Percentiles rank a stretch among this genome's conserved stretches.
Conservation (phyloP, 1,140 invertebrate genomes). For the Notospermus geniculatus region DNA sequence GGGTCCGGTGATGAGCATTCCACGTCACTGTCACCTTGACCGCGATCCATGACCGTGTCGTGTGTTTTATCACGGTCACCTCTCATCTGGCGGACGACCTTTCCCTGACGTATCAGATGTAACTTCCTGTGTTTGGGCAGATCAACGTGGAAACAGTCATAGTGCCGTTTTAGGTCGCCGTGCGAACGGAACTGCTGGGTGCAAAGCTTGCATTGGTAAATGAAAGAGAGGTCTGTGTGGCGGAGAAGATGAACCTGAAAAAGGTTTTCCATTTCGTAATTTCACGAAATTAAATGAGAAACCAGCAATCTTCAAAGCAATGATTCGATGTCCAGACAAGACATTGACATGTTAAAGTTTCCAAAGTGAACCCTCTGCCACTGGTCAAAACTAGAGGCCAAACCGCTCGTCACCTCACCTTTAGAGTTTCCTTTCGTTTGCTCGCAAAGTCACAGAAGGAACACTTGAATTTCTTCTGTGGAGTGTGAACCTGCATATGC, state of each 20-base stretch:
- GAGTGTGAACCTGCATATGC: constrained; percentile 70
- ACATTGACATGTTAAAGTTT: no score
- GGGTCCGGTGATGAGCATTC: no score
- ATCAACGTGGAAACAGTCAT: background rate
- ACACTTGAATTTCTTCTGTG: constrained; percentile 9
- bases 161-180: background rate
- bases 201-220: constrained; percentile 3
- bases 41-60: no score
- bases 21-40: no score
- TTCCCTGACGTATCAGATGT: background rate
- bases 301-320: no score
- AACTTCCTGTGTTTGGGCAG: background rate
- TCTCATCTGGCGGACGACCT: background rate
- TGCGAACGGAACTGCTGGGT: background rate
- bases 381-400: no score
- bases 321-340: no score
- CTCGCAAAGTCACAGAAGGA: constrained; percentile 7
- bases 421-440: constrained; percentile 5
- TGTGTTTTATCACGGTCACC: no score
- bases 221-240: constrained; percentile 3
- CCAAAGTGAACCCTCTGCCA: no score
- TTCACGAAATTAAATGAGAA: no score
- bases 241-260: constrained; percentile 5
- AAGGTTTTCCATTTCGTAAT: no score
- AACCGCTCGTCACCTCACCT: background rate